Base-by-base conservation (phyloP, 2,797 vertebrate genomes). In the Moxostoma hubbsi region DNA sequence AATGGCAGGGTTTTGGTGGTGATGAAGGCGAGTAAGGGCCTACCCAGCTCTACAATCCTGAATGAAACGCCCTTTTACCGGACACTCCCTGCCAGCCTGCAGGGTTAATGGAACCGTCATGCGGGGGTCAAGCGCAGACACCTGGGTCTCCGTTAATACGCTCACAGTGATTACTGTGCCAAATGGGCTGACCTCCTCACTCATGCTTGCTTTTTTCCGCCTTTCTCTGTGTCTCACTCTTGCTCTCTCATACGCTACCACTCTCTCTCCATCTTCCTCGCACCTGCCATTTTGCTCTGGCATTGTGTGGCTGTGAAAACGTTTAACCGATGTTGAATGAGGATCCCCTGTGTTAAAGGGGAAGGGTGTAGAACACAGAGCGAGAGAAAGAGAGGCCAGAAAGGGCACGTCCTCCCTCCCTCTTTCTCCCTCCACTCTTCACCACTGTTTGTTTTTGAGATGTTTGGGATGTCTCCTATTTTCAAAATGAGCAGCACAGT, bases 171-270 rank as follows among this genome's bases (percentile, higher is more conserved):
- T 98, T 97, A 96, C 92, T 92, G 94, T 94, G 95, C 92, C 93
- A 97, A 97, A 96, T 96, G 96, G 96, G 95, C 95, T 96, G 96
- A 96, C 96, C 95, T 97, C 93, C 95, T 93, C 92, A 92, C 91
- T 94, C 95, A 94, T 93, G 92, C 90, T 90, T 89, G 90, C 91
- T 78, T 73, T 70, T 36, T 81, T 69, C 68, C 65, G 54, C 71
- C 75, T 73, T 73, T 74, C 72, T 74, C 67, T 49, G 69, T 69
- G 66, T 82, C 69, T 80, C 68, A 59, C 70, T 72, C 73, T 36
- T 36, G 36, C 36, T 36, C 36, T 36, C 36, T 79, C 81, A 67
- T 75, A 51, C 73, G 66, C 81, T 75, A 36, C 36, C 82, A 82
- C 75, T 69, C 85, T 85, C 82, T 62, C 83, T 86, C 83, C 83